These are phyloP conservation scores for Acrocyrtus sp. DNA, from an alignment of 2,888 invertebrate species.

Conservation along the genomic window DNA sequence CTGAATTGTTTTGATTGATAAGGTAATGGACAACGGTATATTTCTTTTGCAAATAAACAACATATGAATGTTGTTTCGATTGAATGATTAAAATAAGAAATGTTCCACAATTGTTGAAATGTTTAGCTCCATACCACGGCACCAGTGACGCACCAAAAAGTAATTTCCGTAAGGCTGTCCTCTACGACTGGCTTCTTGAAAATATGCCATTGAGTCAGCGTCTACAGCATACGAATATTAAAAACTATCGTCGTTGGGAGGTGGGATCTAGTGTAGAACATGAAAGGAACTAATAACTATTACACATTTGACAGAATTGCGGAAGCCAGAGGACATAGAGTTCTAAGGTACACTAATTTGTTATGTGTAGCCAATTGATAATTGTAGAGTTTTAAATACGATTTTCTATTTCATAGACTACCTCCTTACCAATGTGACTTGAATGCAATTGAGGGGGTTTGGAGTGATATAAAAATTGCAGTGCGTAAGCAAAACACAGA, in stretches of 20 bases:
- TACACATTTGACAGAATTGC: conserved; percentile 4
- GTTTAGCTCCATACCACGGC: conserved; percentile 25
- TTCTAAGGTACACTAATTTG: neutral
- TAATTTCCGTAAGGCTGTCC: neutral
- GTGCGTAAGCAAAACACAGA: neutral
- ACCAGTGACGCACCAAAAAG: neutral
- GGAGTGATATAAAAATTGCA: conserved; percentile 18
- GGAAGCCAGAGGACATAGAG: neutral
- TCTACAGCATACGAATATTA: neutral
- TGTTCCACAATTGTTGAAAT: neutral
- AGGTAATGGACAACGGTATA: too few species aligned
- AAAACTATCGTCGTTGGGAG: neutral
- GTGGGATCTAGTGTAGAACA: neutral
- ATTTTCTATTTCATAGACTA: neutral
- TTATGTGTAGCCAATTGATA: neutral
- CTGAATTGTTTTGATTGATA: too few species aligned
- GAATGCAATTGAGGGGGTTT: conserved; percentile 9
- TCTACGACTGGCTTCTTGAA: conserved; percentile 6
- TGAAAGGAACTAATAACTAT: neutral
- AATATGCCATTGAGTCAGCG: neutral
- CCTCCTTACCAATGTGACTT: conserved; percentile 30
- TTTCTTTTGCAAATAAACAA: too few species aligned
- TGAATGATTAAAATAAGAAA: too few species aligned
- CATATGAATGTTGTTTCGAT: too few species aligned
- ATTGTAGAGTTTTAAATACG: neutral